Conservation (phyloP, 1,140 invertebrate genomes). For the Bombus ignitus region DNA sequence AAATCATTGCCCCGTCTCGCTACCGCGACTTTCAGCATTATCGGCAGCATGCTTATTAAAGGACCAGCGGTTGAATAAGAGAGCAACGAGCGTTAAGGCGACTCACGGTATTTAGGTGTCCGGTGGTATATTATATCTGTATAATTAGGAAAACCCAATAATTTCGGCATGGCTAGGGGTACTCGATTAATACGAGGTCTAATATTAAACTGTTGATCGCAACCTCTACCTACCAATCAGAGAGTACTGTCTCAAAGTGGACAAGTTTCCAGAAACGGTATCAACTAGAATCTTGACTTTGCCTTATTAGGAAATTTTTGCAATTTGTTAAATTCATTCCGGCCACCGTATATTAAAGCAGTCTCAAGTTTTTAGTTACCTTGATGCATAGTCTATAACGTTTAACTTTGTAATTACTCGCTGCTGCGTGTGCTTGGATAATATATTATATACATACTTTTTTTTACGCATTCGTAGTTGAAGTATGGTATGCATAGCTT, state of each 20-base stretch:
- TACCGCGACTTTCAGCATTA: slow-evolving; percentile 9
- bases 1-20: slow-evolving; percentile 4
- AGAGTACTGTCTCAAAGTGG: neutral
- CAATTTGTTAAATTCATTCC: neutral
- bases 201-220: slow-evolving; percentile 9
- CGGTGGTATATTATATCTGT: neutral
- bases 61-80: neutral
- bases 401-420: neutral
- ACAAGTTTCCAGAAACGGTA: neutral
- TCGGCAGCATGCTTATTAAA: slow-evolving; percentile 34
- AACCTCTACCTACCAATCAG: slow-evolving; percentile 3
- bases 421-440: neutral
- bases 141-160: slow-evolving; percentile 27
- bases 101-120: neutral
- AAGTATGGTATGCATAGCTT: neutral
- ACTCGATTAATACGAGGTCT: slow-evolving; percentile 17
- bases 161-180: neutral
- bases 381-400: neutral
- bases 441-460: neutral
- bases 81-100: slow-evolving; percentile 3
- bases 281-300: neutral
- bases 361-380: too few species aligned
- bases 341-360: too few species aligned
- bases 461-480: neutral
- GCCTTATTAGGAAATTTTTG: too few species aligned